These are phyloP conservation scores for Globia sparganii DNA, from an alignment of 2,888 invertebrate species.

Conservation along the genomic window DNA sequence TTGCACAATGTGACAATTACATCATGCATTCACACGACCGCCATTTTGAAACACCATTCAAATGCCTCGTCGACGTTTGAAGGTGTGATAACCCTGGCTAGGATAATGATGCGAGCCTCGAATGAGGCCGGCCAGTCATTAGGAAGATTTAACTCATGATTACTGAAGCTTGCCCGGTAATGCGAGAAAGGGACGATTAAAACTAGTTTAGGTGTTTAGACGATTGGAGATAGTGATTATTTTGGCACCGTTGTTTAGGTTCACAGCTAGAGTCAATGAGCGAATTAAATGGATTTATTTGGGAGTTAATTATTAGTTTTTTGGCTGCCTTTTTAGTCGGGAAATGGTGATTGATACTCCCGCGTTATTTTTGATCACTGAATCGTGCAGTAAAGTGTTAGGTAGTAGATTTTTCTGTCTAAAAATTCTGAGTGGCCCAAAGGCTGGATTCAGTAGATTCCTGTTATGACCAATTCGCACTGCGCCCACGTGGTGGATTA, in stretches of 20 bases:
- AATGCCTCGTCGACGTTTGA: slow-evolving; percentile 18
- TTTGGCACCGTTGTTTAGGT: slow-evolving; percentile 57
- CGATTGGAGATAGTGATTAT: slow-evolving; percentile 53
- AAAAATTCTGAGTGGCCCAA: background rate
- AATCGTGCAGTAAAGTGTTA: background rate
- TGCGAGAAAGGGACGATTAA: slow-evolving; percentile 68
- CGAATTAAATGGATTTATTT: slow-evolving; percentile 23
- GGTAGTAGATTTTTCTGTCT: background rate
- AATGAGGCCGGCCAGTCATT: slow-evolving; percentile 69
- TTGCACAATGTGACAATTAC: background rate
- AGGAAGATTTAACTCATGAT: slow-evolving; percentile 69
- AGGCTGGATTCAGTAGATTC: background rate
- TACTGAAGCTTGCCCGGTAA: slow-evolving; percentile 64
- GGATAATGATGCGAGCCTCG: slow-evolving; percentile 66
- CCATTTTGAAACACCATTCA: slow-evolving; percentile 30
- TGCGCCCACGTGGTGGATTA: background rate
- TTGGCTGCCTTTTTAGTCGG: background rate
- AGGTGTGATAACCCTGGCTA: slow-evolving; percentile 60
- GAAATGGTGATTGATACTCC: background rate
- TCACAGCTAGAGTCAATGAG: slow-evolving; percentile 22
- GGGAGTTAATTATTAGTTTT: slow-evolving; percentile 4
- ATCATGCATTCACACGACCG: background rate
- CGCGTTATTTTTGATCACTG: background rate
- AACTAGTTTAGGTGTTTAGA: slow-evolving; percentile 65
- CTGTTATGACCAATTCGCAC: background rate